Conservation (phyloP, 1,140 invertebrate species). For the Homarus americanus region DNA sequence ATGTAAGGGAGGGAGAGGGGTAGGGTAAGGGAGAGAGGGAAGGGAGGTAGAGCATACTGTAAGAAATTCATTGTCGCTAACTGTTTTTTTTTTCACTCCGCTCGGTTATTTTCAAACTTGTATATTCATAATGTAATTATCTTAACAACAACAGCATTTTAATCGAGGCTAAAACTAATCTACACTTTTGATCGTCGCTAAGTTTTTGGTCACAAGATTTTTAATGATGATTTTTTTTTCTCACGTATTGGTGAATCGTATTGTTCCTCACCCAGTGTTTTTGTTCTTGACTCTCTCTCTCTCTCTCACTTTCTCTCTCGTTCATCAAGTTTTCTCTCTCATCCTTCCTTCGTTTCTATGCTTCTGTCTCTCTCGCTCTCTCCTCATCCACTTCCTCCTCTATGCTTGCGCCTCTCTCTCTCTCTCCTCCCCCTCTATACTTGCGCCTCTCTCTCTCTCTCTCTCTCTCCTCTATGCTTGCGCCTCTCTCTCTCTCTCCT, state of each 20-base stretch:
- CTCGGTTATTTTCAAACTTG: neutral
- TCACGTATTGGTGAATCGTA: neutral
- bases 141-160: slow-evolving; percentile 9
- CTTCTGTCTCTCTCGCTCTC: too few species aligned
- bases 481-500: too few species aligned
- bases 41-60: neutral
- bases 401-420: too few species aligned
- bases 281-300: too few species aligned
- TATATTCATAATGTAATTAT: slow-evolving; percentile 18
- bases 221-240: neutral
- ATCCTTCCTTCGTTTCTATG: too few species aligned
- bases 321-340: too few species aligned
- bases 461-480: too few species aligned
- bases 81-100: neutral
- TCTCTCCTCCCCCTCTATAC: too few species aligned
- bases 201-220: neutral
- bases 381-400: too few species aligned
- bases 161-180: neutral
- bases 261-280: neutral
- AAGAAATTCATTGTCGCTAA: neutral
- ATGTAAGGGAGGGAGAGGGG: neutral
- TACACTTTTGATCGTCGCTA: neutral
- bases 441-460: too few species aligned
- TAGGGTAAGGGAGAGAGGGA: neutral
- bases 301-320: too few species aligned